These are phyloP conservation scores for Leuciscus idus DNA, from an alignment of 2,113 vertebrate genomes.

Conservation along the genomic window DNA sequence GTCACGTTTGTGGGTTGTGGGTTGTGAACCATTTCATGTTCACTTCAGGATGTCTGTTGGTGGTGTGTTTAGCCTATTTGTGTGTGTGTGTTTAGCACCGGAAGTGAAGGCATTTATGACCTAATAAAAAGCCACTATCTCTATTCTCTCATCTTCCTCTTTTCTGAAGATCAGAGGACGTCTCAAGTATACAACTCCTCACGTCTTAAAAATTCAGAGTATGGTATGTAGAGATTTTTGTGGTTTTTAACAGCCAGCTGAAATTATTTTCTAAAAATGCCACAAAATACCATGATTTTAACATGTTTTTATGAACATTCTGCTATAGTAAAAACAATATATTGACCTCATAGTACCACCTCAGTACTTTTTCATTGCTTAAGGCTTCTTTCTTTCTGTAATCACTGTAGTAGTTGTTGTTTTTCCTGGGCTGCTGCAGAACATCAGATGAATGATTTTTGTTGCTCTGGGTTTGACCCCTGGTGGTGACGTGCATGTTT, in stretches of 20 bases:
- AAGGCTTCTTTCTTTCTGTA: background rate
- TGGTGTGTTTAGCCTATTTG: background rate
- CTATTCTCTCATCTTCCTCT: background rate
- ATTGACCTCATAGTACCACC: background rate
- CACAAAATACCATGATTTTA: background rate
- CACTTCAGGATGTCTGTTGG: background rate
- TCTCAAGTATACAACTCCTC: too few relatives aligned
- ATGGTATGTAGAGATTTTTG: background rate
- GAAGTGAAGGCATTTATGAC: slow-evolving; percentile 42
- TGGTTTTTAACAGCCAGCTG: background rate
- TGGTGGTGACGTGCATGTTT: background rate
- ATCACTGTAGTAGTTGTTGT: background rate
- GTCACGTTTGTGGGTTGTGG: background rate
- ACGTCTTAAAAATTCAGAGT: background rate
- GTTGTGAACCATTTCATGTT: background rate
- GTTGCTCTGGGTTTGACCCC: slow-evolving; percentile 10
- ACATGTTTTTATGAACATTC: background rate
- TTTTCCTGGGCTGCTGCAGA: background rate
- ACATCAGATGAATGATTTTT: background rate
- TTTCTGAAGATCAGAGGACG: background rate
- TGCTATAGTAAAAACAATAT: background rate
- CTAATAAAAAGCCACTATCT: background rate
- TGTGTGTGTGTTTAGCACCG: background rate
- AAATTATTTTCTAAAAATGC: background rate
- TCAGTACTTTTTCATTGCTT: background rate